Conservation (phyloP, 2,113 vertebrate genomes). For the Forbesichthys agassizii region DNA sequence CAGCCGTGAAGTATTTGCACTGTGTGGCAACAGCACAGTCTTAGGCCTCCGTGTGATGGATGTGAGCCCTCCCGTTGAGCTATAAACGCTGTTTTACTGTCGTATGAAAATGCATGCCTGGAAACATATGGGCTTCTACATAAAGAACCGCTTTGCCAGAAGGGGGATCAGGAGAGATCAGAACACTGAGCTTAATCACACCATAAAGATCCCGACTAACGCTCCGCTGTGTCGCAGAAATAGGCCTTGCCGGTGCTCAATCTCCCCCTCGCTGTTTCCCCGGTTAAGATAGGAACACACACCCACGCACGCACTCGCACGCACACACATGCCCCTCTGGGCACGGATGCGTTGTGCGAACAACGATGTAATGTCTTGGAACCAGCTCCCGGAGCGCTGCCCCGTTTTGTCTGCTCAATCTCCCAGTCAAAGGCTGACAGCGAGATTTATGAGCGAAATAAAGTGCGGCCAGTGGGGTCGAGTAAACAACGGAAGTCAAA, state of each 20-base stretch:
- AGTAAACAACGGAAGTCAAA: slow-evolving; percentile 58
- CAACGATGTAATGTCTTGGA: slow-evolving; percentile 72
- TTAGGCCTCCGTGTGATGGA: slow-evolving; percentile 4
- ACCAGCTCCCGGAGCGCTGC: slow-evolving; percentile 62
- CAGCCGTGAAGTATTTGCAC: slow-evolving; percentile 14
- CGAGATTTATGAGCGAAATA: slow-evolving; percentile 69
- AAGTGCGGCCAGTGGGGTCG: slow-evolving; percentile 43
- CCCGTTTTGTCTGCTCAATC: slow-evolving; percentile 67
- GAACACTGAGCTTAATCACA: neutral
- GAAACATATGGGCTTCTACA: no score
- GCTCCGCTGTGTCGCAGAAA: neutral
- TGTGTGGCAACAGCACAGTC: slow-evolving; percentile 4
- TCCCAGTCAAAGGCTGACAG: slow-evolving; percentile 57
- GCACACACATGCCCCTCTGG: neutral
- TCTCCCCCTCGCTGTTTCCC: slow-evolving; percentile 20
- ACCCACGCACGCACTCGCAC: neutral
- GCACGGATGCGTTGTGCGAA: slow-evolving; percentile 50
- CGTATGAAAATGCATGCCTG: no score
- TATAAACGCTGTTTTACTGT: no score
- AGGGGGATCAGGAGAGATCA: no score
- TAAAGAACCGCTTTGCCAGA: no score
- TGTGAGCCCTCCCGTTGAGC: neutral
- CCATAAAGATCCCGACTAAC: slow-evolving; percentile 4
- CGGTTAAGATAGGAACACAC: slow-evolving; percentile 18
- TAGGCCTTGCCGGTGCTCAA: slow-evolving; percentile 20